Evolutionary conservation across 1,140 invertebrate genomes (phyloP), one percentile per base, ranked within the genome.

Genomic region (Achroia grisella): DNA sequence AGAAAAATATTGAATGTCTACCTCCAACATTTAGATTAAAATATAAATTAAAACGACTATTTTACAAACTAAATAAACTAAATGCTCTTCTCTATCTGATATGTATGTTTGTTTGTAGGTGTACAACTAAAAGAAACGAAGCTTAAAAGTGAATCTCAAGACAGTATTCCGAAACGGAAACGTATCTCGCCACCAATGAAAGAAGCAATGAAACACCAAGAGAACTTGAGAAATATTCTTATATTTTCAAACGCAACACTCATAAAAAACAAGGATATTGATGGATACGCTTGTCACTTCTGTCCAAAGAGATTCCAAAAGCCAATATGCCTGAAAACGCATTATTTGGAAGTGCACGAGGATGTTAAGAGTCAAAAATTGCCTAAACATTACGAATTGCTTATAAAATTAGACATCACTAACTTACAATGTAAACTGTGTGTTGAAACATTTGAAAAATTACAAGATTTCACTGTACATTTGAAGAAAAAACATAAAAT

Each of bases 381-480:
- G 39, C 31, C 44, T 0, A 62, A 58, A 32, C 35, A 65, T 0
- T 67, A 73, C 10, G 61, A 72, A 40, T 63, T 71, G 8, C 63
- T 75, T 5, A 59, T 77, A 1, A 80, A 80, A 52, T 42, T 80
- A 5, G 76, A 80, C 39, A 70, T 77, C 3, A 77, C 73, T 0
- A 56, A 53, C 11, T 49, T 80, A 14, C 62, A 48, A 9, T 80
- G 76, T 36, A 51, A 55, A 0, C 39, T 77, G 8, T 80, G 76
- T 40, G 52, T 59, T 14, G 46, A 31, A 37, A 44, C 58, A 28
- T 46, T 66, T 8, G 10, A 43, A 1, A 57, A 62, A 28, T 37
- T 80, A 6, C 57, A 73, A 4, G 65, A 77, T 9, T 43, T 77
- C 1, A 52, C 67, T 33, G 4, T 15, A 0, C 76, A 80, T 48